Evolutionary conservation across 2,113 vertebrate genomes (phyloP).

Genomic region (Larimichthys crocea): DNA sequence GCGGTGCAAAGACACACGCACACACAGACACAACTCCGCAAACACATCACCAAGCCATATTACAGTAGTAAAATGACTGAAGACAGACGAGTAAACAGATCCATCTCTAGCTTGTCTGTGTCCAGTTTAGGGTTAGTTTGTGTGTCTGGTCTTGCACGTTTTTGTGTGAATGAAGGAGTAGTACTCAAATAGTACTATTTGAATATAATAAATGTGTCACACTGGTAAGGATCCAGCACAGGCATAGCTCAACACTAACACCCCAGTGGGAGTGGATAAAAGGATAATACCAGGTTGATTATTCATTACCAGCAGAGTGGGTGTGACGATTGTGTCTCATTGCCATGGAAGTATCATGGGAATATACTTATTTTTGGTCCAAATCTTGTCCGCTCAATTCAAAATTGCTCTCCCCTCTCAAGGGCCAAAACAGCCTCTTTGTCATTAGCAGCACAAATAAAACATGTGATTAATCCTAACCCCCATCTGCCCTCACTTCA

Average conservation of each 20-base stretch:
- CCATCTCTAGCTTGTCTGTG: constrained; percentile 35
- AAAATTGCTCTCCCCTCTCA: background rate
- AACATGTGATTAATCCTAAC: constrained; percentile 24
- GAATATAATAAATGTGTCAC: background rate
- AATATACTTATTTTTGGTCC: constrained; percentile 26
- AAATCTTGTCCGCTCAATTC: constrained; percentile 18
- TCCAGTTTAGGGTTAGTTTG: background rate
- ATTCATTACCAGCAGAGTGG: constrained; percentile 47
- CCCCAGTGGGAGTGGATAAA: constrained; percentile 51
- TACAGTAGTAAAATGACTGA: constrained; percentile 50
- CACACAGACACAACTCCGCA: constrained; percentile 5
- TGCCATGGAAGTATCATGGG: constrained; percentile 24
- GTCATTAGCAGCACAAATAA: constrained; percentile 35
- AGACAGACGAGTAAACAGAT: constrained; percentile 52
- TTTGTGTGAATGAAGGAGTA: background rate
- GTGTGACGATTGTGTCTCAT: constrained; percentile 29
- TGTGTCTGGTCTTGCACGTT: background rate
- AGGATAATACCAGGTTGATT: constrained; percentile 53
- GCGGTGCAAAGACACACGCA: constrained; percentile 13
- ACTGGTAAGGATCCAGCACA: constrained; percentile 20
- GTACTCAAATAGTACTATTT: background rate
- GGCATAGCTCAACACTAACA: constrained; percentile 38
- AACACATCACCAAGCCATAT: constrained; percentile 63
- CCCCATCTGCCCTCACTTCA: constrained; percentile 28
- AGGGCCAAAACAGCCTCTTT: constrained; percentile 24